Base-by-base conservation (phyloP, 2,888 invertebrate species). In the Drosophila prolongata region DNA sequence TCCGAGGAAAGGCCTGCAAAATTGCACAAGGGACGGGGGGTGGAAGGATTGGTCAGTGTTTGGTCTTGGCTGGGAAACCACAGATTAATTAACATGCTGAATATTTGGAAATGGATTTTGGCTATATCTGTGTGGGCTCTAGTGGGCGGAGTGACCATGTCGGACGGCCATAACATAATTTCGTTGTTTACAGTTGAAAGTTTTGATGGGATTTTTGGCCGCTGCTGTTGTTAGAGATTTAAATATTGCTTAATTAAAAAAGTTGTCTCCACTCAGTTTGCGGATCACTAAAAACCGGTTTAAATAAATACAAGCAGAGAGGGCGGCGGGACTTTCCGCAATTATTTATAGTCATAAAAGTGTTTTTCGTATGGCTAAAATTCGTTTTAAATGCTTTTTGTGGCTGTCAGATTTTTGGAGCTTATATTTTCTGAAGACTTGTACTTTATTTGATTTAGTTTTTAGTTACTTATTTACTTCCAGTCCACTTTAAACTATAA, bases 1-100 rank as follows among this genome's bases (percentile, higher is more conserved):
- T 97, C 97, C 1, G 97, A 97, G 88, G 97, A 97, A 76, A 97
- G 93, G 88, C 97, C 96, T 96, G 89, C 40, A 52, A 57, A 66
- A 61, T 47, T 34, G 44, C 42, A 43, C 19, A 44, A 38, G 16
- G n/a, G 42, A 11, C 16, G 16, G n/a, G 14, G 16, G 6, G 10
- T 1, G 1, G 3, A 19, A 1, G 34, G 30, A 43, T 16, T 38
- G 30, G 53, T 69, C 53, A 53, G 52, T 42, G 58, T 56, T 59
- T 59, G 58, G 56, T 59, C 56, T 59, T 56, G 60, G 14, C 19
- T 46, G 37, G 50, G 27, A 44, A 34, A 50, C 72, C 77, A 61
- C 77, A 89, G 82, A 89, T 89, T 89, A 85, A 89, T 89, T 84
- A 86, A 81, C 79, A 85, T 76, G 75, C 50, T 64, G 78, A 77